These are phyloP conservation scores for Crocuta crocuta DNA, from an alignment of 2,113 vertebrate species.

Conservation along the genomic window DNA sequence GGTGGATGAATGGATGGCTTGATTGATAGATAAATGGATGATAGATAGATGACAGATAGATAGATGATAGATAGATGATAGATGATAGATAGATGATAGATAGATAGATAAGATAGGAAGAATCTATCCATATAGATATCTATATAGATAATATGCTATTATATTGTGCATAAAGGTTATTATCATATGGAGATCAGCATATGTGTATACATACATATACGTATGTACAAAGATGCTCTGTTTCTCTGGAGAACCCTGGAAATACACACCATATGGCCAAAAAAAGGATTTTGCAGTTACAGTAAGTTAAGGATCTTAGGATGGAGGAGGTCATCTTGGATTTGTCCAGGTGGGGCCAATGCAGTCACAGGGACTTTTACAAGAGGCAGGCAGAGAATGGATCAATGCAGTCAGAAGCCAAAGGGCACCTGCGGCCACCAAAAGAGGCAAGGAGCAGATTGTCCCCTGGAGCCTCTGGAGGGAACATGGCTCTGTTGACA, in stretches of 20 bases:
- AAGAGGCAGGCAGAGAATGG: neutral
- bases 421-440: neutral
- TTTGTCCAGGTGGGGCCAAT: neutral
- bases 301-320: neutral
- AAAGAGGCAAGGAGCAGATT: neutral
- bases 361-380: neutral
- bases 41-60: neutral
- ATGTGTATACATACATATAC: neutral
- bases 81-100: neutral
- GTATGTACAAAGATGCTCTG: neutral
- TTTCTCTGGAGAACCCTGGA: neutral
- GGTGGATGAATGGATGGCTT: neutral
- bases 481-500: fast-evolving
- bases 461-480: neutral
- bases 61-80: neutral
- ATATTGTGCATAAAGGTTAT: neutral
- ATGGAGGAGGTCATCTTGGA: neutral
- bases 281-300: neutral
- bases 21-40: neutral
- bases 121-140: neutral
- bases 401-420: too few relatives aligned
- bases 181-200: neutral
- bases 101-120: neutral
- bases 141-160: neutral
- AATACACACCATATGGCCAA: too few relatives aligned